Evolutionary conservation across 2,113 vertebrate genomes (phyloP), one percentile per base, ranked within the genome.

Genomic region (Atrichornis clamosus): DNA sequence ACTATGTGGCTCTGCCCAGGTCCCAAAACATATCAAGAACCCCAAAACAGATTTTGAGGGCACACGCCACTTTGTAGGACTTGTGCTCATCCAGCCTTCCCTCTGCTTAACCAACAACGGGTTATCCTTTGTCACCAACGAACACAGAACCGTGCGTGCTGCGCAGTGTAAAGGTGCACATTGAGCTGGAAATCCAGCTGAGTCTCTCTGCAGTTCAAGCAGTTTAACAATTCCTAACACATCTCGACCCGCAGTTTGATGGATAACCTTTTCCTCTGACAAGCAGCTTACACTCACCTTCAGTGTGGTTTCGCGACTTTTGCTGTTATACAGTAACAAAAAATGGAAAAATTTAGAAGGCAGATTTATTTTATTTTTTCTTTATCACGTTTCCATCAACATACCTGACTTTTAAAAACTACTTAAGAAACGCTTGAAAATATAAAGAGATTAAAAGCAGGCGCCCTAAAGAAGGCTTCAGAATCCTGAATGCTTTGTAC

Each of bases 1-100:
- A 50, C 47, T 33, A 8, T 0, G 0, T 5, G 50, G 39, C 46
- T 86, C 52, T 52, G 44, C 59, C 37, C 13, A 42, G 0, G 0
- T 52, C 35, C 37, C 0, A 0, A 68, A 89, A 82, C 32, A 60
- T 21, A 70, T 1, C 35, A 18, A 37, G 64, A 58, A 58, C 19
- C 28, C 37, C 21, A 7, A 46, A 49, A 32, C 6, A 16, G 35
- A 37, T 55, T 69, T 44, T 35, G 72, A 86, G 35, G 26, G 47
- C 42, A 22, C 15, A 77, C 53, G 28, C 10, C 52, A 23, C 15
- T 18, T 44, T 58, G 75, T 50, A 24, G 52, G 28, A 41, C 18
- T 28, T 32, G 11, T 67, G 35, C 18, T 32, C n/a, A 50, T 27
- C 24, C 42, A 14, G 4, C 33, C 62, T 46, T 46, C 18, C 42